Conservation (phyloP, 2,888 invertebrate species). For the Drosophila demipolita region DNA sequence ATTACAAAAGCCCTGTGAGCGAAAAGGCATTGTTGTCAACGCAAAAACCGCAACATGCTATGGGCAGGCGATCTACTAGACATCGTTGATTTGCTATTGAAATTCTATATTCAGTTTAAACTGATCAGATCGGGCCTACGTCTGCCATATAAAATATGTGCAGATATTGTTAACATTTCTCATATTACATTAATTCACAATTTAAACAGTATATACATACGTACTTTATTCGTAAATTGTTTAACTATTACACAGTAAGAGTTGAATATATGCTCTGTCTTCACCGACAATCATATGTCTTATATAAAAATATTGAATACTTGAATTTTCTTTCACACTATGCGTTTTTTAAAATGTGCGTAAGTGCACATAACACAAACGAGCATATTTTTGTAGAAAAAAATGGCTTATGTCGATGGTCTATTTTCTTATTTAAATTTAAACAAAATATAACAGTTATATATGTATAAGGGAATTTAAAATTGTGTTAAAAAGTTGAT, state of each 20-base stretch:
- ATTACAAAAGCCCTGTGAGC: constrained; percentile 79
- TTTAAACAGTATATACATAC: constrained; percentile 24
- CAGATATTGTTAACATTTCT: constrained; percentile 41
- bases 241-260: constrained; percentile 40
- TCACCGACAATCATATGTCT: constrained; percentile 6
- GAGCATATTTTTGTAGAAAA: not conserved
- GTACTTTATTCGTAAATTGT: constrained; percentile 44
- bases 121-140: constrained; percentile 13
- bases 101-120: not conserved
- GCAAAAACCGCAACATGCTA: constrained; percentile 62
- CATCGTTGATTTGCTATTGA: constrained; percentile 51
- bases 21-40: constrained; percentile 49
- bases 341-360: not conserved
- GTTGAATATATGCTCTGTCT: constrained; percentile 17
- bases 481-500: not conserved
- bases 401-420: not conserved
- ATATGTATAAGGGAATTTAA: not conserved
- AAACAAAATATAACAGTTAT: not conserved
- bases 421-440: not conserved
- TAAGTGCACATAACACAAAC: not conserved
- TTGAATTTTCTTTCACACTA: not conserved
- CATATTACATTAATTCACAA: constrained; percentile 15
- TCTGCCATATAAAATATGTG: constrained; percentile 63
- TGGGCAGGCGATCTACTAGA: constrained; percentile 76
- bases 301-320: constrained; percentile 2